A percentile compares a stretch with the other conserved stretches of the same genome.
phyloP scores from a whole-genome alignment of 1,140 invertebrate genomes.

The Lordiphosa stackelbergi region DNA sequence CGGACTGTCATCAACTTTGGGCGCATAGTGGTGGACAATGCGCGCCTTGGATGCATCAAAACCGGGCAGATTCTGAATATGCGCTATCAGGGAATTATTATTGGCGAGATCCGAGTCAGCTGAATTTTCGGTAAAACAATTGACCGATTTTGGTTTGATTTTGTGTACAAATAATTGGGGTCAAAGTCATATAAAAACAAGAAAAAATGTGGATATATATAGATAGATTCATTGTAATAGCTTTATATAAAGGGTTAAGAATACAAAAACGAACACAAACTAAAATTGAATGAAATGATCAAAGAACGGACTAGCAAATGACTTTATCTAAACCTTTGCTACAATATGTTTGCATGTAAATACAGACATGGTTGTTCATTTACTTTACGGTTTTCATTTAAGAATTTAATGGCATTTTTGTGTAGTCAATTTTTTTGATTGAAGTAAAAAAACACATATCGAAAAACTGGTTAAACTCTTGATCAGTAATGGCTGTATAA shows the following conservation, averaged over 20 bases:
- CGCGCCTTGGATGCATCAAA: conserved; percentile 82
- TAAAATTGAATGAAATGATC: conserved; percentile 26
- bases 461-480: conserved; percentile 2
- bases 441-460: conserved; percentile 40
- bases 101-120: conserved; percentile 78
- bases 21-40: conserved; percentile 81
- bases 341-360: conserved; percentile 6
- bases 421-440: conserved; percentile 36
- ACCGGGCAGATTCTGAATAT: conserved; percentile 82
- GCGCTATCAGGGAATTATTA: conserved; percentile 82
- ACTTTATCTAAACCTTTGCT: conserved; percentile 1
- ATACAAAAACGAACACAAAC: conserved; percentile 6
- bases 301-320: conserved; percentile 40
- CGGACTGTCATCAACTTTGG: conserved; percentile 77
- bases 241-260: conserved; percentile 19
- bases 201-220: conserved; percentile 42
- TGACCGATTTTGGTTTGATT: conserved; percentile 31
- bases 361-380: conserved; percentile 20
- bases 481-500: conserved; percentile 52
- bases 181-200: conserved; percentile 61
- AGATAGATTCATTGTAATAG: conserved; percentile 50
- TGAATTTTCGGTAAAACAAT: conserved; percentile 31
- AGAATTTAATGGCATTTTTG: conserved; percentile 64
- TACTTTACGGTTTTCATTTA: conserved; percentile 4
- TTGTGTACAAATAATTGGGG: conserved; percentile 54